Base-by-base conservation (phyloP, 2,888 invertebrate genomes). In the Herminia tarsipennalis region DNA sequence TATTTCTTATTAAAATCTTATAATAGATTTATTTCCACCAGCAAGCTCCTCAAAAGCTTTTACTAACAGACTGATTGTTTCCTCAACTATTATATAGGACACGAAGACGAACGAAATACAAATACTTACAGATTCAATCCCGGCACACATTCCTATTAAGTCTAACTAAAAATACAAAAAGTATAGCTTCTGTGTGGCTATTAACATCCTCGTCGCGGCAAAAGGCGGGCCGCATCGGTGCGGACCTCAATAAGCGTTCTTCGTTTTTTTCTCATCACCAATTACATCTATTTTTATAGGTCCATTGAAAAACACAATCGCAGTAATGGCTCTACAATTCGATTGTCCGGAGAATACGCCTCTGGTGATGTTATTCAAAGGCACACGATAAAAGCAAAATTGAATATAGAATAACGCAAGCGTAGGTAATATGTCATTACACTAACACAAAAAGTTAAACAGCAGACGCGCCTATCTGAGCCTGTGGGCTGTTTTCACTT, bases 261-360 rank as follows among this genome's bases (percentile, higher is more conserved):
- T 77, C 73, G 70, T 82, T 85, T 86, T 79, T 85, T 85, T 76
- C 71, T 72, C 74, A 70, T 75, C 66, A 76, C 78, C 81, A 87
- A 85, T 86, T 86, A 85, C 79, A 75, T 77, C 72, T 81, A 79
- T 81, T 84, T 84, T 80, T 80, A 82, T 80, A 76, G 75, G 66
- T 73, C 79, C 67, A 82, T 85, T 86, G 78, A 80, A 81, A 66
- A 78, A 80, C 69, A 78, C 78, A 81, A 81, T 81, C 78, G 71
- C 73, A 74, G 73, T 81, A 83, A 80, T 79, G 69, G 75, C 75
- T 78, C 65, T 58, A 79, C 78, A 78, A 81, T 81, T 76, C 73
- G 77, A 82, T 83, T 83, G 76, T 78, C 52, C 55, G 70, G 59
- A 59, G 66, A 62, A 65, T 73, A 65, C 74, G 72, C 76, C 69